phyloP scores from a whole-genome alignment of 23 tunicate genomes.

The Halocynthia aurantium region DNA sequence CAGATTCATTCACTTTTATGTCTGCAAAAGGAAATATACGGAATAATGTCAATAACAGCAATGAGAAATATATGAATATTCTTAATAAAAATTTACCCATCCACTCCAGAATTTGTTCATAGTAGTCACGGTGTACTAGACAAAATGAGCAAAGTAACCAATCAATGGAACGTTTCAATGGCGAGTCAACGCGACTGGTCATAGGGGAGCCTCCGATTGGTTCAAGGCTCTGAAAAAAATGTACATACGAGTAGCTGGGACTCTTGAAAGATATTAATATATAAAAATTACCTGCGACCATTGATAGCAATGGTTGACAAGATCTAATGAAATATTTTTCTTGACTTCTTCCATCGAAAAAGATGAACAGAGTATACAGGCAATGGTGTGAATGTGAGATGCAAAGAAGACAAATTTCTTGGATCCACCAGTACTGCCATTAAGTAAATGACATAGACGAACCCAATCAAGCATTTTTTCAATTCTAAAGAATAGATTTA shows the following conservation, averaged over 20 bases:
- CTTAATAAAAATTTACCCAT: conserved; percentile 2
- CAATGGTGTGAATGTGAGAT: conserved; percentile 15
- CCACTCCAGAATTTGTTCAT: not conserved
- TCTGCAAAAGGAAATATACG: conserved; percentile 9
- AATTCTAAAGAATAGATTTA: too few relatives aligned
- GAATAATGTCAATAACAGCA: not conserved
- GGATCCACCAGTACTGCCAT: too few relatives aligned
- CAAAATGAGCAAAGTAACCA: conserved; percentile 21
- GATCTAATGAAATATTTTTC: not conserved
- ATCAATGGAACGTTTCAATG: conserved; percentile 13
- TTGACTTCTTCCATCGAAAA: not conserved
- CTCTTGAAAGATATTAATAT: too few relatives aligned
- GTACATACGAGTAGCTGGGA: too few relatives aligned
- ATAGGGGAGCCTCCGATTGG: not conserved
- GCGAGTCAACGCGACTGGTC: not conserved
- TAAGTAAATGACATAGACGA: too few relatives aligned
- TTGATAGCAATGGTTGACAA: not conserved
- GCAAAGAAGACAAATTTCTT: not conserved
- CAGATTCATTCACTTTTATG: not conserved
- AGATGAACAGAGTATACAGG: conserved; percentile 18
- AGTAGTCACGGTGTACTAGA: not conserved
- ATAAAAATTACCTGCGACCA: conserved; percentile 11
- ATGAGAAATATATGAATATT: too few relatives aligned
- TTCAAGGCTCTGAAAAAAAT: not conserved
- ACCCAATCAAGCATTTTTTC: too few relatives aligned